phyloP scores from a whole-genome alignment of 2,113 vertebrate species.

The Caretta caretta region DNA sequence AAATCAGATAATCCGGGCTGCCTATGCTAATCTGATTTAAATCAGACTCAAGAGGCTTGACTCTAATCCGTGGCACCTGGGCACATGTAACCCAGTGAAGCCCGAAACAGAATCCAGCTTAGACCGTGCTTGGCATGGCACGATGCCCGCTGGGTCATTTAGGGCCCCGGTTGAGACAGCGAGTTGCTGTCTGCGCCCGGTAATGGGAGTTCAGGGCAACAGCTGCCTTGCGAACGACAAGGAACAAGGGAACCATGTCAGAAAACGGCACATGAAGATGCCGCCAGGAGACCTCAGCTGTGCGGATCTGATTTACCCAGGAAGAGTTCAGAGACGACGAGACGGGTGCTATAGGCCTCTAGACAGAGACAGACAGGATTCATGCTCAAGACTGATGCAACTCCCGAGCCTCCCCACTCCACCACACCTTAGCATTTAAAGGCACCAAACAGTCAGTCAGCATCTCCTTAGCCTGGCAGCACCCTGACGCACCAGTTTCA shows the following conservation, averaged over 20 bases:
- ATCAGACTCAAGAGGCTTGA: conserved; percentile 63
- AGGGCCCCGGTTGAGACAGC: fast-evolving
- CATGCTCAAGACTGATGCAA: no score
- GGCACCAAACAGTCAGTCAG: no score
- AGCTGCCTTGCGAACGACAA: not conserved
- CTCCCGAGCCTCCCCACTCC: no score
- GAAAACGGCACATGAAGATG: no score
- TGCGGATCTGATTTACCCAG: no score
- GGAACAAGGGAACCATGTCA: no score
- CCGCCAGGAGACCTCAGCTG: no score
- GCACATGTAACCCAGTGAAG: conserved; percentile 53
- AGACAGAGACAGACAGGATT: no score
- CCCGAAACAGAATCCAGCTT: conserved; percentile 40
- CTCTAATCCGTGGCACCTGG: conserved; percentile 48
- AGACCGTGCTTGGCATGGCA: not conserved
- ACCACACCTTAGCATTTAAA: no score
- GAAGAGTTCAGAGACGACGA: no score
- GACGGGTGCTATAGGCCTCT: no score
- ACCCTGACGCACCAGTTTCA: not conserved
- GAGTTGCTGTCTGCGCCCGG: fast-evolving
- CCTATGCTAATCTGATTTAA: conserved; percentile 65
- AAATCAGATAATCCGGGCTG: conserved; percentile 65
- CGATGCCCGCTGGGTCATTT: fast-evolving
- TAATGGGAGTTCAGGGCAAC: not conserved
- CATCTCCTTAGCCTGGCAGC: not conserved